Conservation (phyloP, 2,888 invertebrate species). For the Chrysina gloriosa region DNA sequence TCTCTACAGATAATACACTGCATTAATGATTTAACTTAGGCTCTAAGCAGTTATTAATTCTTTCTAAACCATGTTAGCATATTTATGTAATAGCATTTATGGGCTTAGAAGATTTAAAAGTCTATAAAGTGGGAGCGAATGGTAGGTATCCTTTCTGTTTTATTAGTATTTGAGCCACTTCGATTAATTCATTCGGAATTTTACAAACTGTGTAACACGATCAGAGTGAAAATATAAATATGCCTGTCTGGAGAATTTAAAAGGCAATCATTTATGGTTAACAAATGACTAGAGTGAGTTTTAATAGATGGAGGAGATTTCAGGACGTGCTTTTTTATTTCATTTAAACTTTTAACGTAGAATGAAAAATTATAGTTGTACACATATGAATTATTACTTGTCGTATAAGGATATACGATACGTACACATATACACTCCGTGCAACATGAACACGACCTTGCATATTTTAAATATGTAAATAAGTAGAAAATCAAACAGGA, state of each 20-base stretch:
- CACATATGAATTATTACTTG: too few relatives aligned
- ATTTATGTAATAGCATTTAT: too few relatives aligned
- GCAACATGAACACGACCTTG: too few relatives aligned
- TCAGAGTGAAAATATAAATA: conserved; percentile 13
- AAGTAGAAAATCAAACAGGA: too few relatives aligned
- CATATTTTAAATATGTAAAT: too few relatives aligned
- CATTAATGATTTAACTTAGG: too few relatives aligned
- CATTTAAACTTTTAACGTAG: not conserved
- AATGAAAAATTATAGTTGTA: not conserved
- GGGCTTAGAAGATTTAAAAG: too few relatives aligned
- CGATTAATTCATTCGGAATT: conserved; percentile 13
- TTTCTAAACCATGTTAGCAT: too few relatives aligned
- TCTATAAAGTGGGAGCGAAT: not conserved
- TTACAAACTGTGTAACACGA: not conserved
- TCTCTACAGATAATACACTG: too few relatives aligned
- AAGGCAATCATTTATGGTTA: conserved; percentile 15
- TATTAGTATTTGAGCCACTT: not conserved
- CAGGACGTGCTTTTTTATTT: conserved; percentile 2
- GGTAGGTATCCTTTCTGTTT: not conserved
- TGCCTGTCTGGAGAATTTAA: conserved; percentile 16
- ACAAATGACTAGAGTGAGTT: conserved; percentile 6
- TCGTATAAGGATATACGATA: too few relatives aligned
- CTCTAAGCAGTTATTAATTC: too few relatives aligned
- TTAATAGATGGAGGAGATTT: conserved; percentile 19
- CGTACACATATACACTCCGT: too few relatives aligned